These are phyloP conservation scores for Rhagonycha fulva DNA, from an alignment of 2,888 invertebrate genomes.

Conservation along the genomic window DNA sequence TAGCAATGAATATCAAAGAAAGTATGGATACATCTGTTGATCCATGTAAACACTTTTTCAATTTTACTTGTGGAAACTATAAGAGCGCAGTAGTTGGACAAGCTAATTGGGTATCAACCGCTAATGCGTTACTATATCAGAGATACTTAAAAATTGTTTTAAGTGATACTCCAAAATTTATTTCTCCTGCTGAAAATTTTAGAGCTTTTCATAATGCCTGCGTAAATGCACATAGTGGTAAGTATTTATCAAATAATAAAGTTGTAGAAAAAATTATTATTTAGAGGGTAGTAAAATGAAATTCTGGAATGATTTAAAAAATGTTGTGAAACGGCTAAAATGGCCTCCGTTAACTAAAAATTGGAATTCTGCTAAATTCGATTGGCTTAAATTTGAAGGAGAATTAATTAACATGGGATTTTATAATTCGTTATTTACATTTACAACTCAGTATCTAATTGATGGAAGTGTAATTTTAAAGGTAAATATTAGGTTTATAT, in stretches of 20 bases:
- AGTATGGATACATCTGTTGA: conserved; percentile 8
- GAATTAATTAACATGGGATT: background rate
- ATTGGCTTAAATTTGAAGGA: conserved; percentile 1
- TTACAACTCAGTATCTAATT: background rate
- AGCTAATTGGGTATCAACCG: background rate
- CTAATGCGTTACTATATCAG: background rate
- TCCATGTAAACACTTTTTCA: conserved; percentile 14
- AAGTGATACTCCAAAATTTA: background rate
- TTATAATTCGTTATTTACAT: background rate
- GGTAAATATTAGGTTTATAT: background rate
- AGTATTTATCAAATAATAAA: background rate
- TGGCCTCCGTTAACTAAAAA: background rate
- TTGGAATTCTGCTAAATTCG: background rate
- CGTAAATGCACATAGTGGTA: background rate
- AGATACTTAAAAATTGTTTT: background rate
- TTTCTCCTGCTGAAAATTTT: background rate
- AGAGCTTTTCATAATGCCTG: background rate
- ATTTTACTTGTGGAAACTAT: conserved; percentile 18
- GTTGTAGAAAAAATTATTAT: background rate
- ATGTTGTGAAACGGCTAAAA: background rate
- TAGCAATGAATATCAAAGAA: background rate
- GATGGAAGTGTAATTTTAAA: background rate
- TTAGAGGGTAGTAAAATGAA: background rate
- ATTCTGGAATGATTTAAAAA: background rate
- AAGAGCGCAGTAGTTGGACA: background rate